Percentiles rank a stretch among this genome's conserved stretches.
phyloP scores from a whole-genome alignment of 2,888 invertebrate species.

The Monopis laevigella region DNA sequence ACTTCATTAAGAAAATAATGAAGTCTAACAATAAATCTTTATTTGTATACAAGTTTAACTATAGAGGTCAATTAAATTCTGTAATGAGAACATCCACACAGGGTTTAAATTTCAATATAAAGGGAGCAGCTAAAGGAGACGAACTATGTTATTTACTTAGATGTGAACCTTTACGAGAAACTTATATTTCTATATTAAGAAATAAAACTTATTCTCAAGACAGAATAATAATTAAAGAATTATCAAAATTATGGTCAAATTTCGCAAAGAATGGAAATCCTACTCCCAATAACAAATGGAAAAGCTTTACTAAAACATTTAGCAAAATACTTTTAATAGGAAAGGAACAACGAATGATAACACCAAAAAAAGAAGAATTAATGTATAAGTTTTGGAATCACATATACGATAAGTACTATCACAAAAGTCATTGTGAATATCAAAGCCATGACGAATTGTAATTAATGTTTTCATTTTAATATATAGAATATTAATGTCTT shows the following conservation, averaged over 20 bases:
- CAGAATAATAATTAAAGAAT: constrained; percentile 38
- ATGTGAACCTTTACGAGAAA: constrained; percentile 48
- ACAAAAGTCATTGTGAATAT: constrained; percentile 27
- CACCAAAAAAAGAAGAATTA: constrained; percentile 30
- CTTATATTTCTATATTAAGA: constrained; percentile 31
- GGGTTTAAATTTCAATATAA: constrained; percentile 29
- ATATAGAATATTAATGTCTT: constrained; percentile 17
- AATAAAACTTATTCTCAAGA: constrained; percentile 32
- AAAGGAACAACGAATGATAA: constrained; percentile 28
- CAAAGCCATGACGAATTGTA: constrained; percentile 38
- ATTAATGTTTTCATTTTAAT: not conserved
- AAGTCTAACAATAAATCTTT: constrained; percentile 26
- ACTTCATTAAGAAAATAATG: constrained; percentile 39
- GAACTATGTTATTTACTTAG: constrained; percentile 57
- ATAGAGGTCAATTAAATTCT: constrained; percentile 44
- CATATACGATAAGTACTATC: constrained; percentile 38
- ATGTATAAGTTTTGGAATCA: constrained; percentile 45
- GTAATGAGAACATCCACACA: constrained; percentile 38
- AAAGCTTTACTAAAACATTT: constrained; percentile 30
- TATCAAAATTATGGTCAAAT: constrained; percentile 55
- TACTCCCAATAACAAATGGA: constrained; percentile 33
- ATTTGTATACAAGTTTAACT: constrained; percentile 57
- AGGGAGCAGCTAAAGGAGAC: constrained; percentile 56
- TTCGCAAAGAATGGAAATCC: constrained; percentile 55
- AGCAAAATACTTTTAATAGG: constrained; percentile 34